Base-by-base conservation (phyloP, 2,113 vertebrate genomes). In the Dunckerocampus dactyliophorus region DNA sequence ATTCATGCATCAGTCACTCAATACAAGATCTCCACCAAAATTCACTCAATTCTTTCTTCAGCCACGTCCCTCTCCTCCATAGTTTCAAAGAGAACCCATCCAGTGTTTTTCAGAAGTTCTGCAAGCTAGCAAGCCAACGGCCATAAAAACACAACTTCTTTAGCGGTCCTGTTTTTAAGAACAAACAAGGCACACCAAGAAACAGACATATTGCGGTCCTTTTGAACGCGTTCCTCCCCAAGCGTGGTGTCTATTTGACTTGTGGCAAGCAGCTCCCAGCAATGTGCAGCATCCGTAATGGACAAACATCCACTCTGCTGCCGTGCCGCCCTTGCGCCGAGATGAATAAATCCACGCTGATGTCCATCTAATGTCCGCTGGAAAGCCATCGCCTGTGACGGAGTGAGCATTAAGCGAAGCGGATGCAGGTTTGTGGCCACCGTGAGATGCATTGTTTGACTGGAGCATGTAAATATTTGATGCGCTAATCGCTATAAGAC, bases 311-410 rank as follows among this genome's bases (percentile, higher is more conserved):
- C 67, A 53, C 39, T 69, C 59, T 68, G 22, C 62, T 34, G 47
- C 67, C 47, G 51, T 22, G 64, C 37, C 55, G 62, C 67, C 79
- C 59, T 71, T 52, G 70, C 75, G 47, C 63, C 55, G 37, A 75
- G 19, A 62, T 77, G 68, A 77, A 85, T 84, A 79, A 80, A 82
- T 78, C 61, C 54, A 43, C 60, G 37, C 34, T 63, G 66, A 82
- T 81, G 75, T 78, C 61, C 65, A 62, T 69, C 63, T 75, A 83
- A 79, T 65, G 77, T 34, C 60, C 69, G 57, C 59, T 79, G 80
- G 67, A 82, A 59, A 73, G 69, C 70, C 70, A 65, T 81, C 69
- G 43, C 46, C 74, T 71, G 57, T 75, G 73, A 88, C 62, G 72
- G 73, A 84, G 79, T 72, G 53, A 65, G 75, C 72, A 79, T 77